Percentiles rank a stretch among this genome's conserved stretches.
Evolutionary conservation across 2,797 vertebrate species (phyloP).

Genomic region (Podargus strigoides): DNA sequence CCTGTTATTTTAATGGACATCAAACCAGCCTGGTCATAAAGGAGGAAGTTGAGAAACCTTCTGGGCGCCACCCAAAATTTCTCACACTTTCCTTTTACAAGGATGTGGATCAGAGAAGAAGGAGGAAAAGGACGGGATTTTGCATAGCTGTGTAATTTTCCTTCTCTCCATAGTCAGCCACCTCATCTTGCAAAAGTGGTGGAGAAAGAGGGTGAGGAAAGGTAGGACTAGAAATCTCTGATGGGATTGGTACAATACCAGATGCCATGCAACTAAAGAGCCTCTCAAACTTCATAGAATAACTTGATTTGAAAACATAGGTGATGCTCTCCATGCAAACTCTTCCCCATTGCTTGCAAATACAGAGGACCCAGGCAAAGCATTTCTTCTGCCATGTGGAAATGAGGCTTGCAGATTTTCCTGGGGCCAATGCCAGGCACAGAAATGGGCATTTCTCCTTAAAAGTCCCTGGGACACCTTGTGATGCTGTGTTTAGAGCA

Average conservation of each 20-base stretch:
- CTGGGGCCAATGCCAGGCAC: background rate
- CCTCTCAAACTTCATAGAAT: background rate
- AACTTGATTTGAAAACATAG: background rate
- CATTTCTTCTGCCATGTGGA: background rate
- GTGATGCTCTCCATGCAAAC: background rate
- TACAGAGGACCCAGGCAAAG: background rate
- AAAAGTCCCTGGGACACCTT: background rate
- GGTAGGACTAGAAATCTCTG: background rate
- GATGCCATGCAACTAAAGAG: background rate
- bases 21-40: background rate
- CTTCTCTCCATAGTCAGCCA: background rate
- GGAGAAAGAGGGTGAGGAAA: background rate
- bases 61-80: background rate
- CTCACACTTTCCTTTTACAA: background rate
- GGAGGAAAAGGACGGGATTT: background rate
- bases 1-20: background rate
- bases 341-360: background rate
- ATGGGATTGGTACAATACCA: background rate
- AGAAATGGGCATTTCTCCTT: background rate
- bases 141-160: background rate
- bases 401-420: background rate
- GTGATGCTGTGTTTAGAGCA: background rate
- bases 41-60: background rate
- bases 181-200: rapidly evolving
- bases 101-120: background rate